Percentiles rank a stretch among this genome's conserved stretches.
These are phyloP conservation scores for Rhyacophila evoluta DNA, from an alignment of 2,888 invertebrate genomes.

Conservation along the genomic window DNA sequence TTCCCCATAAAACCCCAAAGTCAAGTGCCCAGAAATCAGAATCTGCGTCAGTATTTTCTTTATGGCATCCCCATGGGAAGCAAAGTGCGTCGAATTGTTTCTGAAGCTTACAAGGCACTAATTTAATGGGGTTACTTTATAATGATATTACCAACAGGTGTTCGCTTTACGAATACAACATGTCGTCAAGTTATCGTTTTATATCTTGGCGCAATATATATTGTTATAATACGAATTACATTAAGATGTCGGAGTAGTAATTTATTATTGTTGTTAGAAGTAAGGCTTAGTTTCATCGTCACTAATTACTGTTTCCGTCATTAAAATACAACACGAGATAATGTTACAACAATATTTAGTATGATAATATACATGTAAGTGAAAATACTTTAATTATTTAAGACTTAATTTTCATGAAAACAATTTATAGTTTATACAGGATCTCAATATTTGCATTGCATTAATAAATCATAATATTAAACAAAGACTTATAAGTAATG, in stretches of 20 bases:
- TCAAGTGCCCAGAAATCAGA: conserved; percentile 9
- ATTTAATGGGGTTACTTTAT: neutral
- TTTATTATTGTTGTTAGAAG: neutral
- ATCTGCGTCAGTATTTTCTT: conserved; percentile 24
- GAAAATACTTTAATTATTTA: too few relatives aligned
- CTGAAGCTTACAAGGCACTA: neutral
- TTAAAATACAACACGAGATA: neutral
- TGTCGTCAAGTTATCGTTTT: neutral
- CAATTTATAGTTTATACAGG: too few relatives aligned
- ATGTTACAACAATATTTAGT: too few relatives aligned
- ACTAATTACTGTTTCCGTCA: neutral
- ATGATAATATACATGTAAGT: too few relatives aligned
- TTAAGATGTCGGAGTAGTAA: neutral
- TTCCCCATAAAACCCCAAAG: neutral
- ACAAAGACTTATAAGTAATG: too few relatives aligned
- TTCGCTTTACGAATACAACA: neutral
- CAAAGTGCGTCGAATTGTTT: neutral
- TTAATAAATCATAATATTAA: too few relatives aligned
- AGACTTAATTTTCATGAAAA: too few relatives aligned
- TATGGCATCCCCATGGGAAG: neutral
- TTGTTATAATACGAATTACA: neutral
- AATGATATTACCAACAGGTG: neutral
- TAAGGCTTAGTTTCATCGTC: neutral
- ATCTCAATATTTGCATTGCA: too few relatives aligned
- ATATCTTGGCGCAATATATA: neutral